A percentile compares a stretch with the other conserved stretches of the same genome.
These are phyloP conservation scores for Homarus gammarus DNA, from an alignment of 2,888 invertebrate genomes.

Conservation along the genomic window DNA sequence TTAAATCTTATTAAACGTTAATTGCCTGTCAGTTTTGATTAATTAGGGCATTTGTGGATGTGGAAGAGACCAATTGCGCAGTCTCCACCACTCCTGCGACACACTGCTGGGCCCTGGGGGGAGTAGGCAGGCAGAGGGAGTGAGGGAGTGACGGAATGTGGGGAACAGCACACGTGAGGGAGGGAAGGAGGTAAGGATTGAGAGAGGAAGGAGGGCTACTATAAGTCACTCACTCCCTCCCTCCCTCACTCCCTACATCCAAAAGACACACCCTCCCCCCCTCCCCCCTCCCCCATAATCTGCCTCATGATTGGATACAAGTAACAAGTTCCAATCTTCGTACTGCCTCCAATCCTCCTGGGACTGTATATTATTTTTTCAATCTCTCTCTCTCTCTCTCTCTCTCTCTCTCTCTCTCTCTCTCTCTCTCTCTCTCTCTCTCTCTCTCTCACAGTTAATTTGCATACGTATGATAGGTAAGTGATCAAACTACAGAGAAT, in stretches of 20 bases:
- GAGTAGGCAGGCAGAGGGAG: no score
- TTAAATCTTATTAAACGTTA: slow-evolving; percentile 61
- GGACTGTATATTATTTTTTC: no score
- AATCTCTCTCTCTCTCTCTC: no score
- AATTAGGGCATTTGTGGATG: slow-evolving; percentile 69
- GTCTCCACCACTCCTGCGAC: slow-evolving; percentile 38
- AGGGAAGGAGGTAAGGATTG: no score
- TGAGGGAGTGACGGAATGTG: slow-evolving; percentile 20
- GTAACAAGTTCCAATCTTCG: no score
- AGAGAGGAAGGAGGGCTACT: neutral
- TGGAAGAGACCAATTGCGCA: slow-evolving; percentile 54
- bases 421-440: slow-evolving; percentile 10
- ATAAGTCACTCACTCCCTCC: neutral
- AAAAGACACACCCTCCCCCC: no score
- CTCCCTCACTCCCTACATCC: neutral
- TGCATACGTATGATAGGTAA: slow-evolving; percentile 20
- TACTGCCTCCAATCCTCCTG: no score
- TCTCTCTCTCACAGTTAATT: slow-evolving; percentile 2
- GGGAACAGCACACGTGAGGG: no score
- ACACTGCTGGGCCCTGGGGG: slow-evolving; percentile 22
- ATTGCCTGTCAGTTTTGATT: slow-evolving; percentile 72
- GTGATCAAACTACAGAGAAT: slow-evolving; percentile 14
- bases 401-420: slow-evolving; percentile 8
- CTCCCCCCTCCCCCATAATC: no score
- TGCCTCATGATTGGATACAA: no score